Evolutionary conservation across 1,140 invertebrate genomes (phyloP).

Genomic region (Brachionus sp.): DNA sequence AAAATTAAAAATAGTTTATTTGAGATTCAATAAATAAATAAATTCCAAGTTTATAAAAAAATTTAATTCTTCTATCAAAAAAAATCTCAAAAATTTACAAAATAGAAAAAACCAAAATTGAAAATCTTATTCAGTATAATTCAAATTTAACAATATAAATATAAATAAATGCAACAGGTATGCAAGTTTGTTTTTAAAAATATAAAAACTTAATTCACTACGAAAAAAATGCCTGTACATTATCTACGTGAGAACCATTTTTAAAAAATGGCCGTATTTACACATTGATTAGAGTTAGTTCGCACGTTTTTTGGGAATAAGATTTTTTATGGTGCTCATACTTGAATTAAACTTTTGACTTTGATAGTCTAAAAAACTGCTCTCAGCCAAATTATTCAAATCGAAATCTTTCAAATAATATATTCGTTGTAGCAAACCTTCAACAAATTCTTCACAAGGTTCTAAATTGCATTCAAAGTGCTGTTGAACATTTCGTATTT

Average conservation of each 20-base stretch:
- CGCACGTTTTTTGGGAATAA: neutral
- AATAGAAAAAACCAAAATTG: neutral
- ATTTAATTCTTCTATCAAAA: neutral
- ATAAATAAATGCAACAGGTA: slow-evolving; percentile 1
- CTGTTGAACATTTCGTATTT: slow-evolving; percentile 42
- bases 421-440: slow-evolving; percentile 30
- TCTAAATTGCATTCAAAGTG: slow-evolving; percentile 40
- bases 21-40: neutral
- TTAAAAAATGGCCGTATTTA: neutral
- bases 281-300: neutral
- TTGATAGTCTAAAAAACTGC: slow-evolving; percentile 18
- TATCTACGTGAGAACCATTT: neutral
- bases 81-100: neutral
- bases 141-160: neutral
- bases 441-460: slow-evolving; percentile 32
- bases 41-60: neutral
- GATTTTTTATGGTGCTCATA: slow-evolving; percentile 19
- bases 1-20: neutral
- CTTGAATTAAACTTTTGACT: slow-evolving; percentile 40
- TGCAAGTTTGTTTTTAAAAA: neutral
- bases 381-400: slow-evolving; percentile 36
- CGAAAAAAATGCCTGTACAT: neutral
- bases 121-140: neutral
- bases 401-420: slow-evolving; percentile 41
- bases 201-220: neutral